These are phyloP conservation scores for Lasius platythorax DNA, from an alignment of 2,888 invertebrate genomes.

Conservation along the genomic window DNA sequence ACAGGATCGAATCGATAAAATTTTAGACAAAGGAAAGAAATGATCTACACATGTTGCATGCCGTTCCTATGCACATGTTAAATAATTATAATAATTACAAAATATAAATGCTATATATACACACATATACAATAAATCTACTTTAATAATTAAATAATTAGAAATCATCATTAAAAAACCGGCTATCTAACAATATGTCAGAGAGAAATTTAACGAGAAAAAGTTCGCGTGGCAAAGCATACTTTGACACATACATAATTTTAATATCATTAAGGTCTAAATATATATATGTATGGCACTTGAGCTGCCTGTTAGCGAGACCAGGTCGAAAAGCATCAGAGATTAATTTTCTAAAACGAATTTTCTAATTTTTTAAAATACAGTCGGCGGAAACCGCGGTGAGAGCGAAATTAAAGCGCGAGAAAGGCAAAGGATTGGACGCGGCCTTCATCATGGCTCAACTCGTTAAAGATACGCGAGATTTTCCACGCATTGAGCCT, in stretches of 20 bases:
- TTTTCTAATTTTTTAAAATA: slow-evolving; percentile 53
- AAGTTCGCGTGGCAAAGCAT: background rate
- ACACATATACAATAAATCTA: background rate
- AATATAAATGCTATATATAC: background rate
- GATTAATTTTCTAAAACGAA: slow-evolving; percentile 65
- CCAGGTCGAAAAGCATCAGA: slow-evolving; percentile 31
- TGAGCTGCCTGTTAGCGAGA: slow-evolving; percentile 60
- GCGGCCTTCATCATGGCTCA: slow-evolving; percentile 1
- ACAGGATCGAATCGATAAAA: background rate
- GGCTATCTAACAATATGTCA: background rate
- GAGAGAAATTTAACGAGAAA: slow-evolving; percentile 2
- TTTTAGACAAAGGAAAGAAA: background rate
- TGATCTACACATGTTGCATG: background rate
- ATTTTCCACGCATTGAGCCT: slow-evolving; percentile 29
- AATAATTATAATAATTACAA: background rate
- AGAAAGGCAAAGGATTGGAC: background rate
- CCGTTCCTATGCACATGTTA: background rate
- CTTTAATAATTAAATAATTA: slow-evolving; percentile 20
- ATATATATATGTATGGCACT: slow-evolving; percentile 27
- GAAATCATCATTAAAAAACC: background rate
- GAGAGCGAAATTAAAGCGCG: slow-evolving; percentile 13
- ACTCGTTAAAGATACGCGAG: slow-evolving; percentile 27
- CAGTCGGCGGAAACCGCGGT: background rate
- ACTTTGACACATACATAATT: slow-evolving; percentile 47
- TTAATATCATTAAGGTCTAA: slow-evolving; percentile 70